Evolutionary conservation across 2,888 invertebrate genomes (phyloP), one percentile per base, ranked within the genome.

Genomic region (Mactromeris polynyma): DNA sequence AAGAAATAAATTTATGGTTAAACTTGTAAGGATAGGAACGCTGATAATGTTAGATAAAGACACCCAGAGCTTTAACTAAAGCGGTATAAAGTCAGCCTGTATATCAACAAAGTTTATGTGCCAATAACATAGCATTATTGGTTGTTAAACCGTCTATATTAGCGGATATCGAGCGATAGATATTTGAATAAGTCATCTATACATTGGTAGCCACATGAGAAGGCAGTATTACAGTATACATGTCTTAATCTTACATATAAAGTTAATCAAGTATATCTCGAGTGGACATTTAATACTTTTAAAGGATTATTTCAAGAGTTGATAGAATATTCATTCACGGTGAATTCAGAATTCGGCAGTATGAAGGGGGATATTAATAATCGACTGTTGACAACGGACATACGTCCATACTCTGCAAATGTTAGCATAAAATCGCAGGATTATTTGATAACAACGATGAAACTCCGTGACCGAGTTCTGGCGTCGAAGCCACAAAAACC

Each of bases 381-480:
- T 14, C 40, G 36, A 40, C 6, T 64, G 40, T n/a, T 38, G 19
- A 83, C 31, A 26, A 73, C 38, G 19, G 69, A 42, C 21, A 31
- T 64, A 17, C 58, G 83, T 1, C 64, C 83, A 2, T 31, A 54
- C n/a, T 58, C 64, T 3, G n/a, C 69, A 11, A 21, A 26, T 58
- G 83, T 40, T 31, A n/a, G 31, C 26, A 17, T 64, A 21, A 42
- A 11, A 26, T 64, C 85, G 14, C 51, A 84, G 69, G 93, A 93
- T 82, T 90, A 85, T 58, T 85, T 89, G 51, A 88, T 92, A 36
- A 82, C 90, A 14, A 91, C 91, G 14, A 90, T 87, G 90, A 89
- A 92, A 33, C 80, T 94, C 31, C 82, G 90, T 46, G 91, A 93
- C 19, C 46, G 83, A 54, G 91, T 88, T n/a, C 83, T 90, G n/a